Evolutionary conservation across 2,888 invertebrate species (phyloP).

Genomic region (Drosophila koepferae): DNA sequence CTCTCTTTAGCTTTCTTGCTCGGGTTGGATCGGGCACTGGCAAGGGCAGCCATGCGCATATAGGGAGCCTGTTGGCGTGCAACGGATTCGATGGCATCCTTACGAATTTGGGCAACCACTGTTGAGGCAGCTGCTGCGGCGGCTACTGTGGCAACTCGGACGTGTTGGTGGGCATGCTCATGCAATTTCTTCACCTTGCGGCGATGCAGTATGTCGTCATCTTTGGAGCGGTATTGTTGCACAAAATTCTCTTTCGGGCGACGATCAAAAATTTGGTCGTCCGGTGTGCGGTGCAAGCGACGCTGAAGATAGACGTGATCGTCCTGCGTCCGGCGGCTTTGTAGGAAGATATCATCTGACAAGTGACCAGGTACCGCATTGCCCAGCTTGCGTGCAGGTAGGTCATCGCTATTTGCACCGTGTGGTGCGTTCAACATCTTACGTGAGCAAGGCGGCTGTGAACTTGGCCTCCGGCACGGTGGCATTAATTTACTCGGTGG

Average conservation of each 20-base stretch:
- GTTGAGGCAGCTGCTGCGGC: conserved; percentile 14
- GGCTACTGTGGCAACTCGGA: conserved; percentile 4
- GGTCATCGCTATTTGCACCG: too few species aligned
- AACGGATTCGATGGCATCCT: conserved; percentile 5
- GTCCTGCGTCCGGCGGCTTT: neutral
- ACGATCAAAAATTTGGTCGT: neutral
- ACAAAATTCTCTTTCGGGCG: neutral
- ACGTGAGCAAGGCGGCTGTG: neutral
- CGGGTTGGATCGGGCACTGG: neutral
- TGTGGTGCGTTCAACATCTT: neutral
- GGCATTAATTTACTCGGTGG: neutral
- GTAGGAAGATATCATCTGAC: neutral
- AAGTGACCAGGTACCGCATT: neutral
- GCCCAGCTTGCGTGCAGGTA: neutral
- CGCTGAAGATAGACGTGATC: neutral
- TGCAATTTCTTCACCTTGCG: neutral
- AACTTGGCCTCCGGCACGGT: neutral
- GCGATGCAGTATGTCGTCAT: neutral
- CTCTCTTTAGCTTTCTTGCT: neutral
- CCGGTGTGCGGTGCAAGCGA: neutral
- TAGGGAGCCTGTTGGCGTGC: conserved; percentile 10
- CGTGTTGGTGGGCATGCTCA: neutral
- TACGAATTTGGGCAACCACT: conserved; percentile 9
- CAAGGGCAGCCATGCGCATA: conserved; percentile 5
- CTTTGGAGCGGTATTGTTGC: neutral